Base-by-base conservation (phyloP, 2,797 vertebrate species). In the Orientallactaga sibirica region DNA sequence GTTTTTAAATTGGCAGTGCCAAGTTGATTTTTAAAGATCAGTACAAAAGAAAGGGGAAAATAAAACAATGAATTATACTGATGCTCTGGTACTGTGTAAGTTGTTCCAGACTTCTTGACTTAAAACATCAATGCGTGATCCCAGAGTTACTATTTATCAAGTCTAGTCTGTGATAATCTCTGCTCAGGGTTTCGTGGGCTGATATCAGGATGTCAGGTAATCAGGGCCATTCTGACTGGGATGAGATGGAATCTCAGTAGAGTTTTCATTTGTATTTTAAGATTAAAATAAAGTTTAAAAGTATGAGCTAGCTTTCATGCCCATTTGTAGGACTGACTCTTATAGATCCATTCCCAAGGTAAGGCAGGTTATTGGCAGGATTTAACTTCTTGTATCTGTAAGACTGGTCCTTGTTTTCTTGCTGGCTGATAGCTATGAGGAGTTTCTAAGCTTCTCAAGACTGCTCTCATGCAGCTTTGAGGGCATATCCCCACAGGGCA, bases 1-100 rank as follows among this genome's bases (percentile, higher is more conserved):
- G 25, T 43, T 80, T 85, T 95, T 82, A 52, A 82, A 67, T 20
- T 91, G 7, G 2, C 85, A 86, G 58, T 61, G n/a, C 64, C 6
- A 77, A 71, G 33, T 43, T 67, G 22, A 87, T 58, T 76, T 93
- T 64, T 87, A 41, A 73, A 3, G 7, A 37, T 67, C 76, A 24
- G 1, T 41, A 41, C 24, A 82, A 75, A 75, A 75, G 27, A 80
- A 90, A 95, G 88, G 66, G 41, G 3, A 58, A 7, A 64, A 89
- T 81, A 70, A 2, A 2, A 18, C 74, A 74, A 66, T 55, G 41
- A 66, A 58, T 79, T 61, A 4, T 41, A 41, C 20, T 73, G 61
- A 8, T 81, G 95, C 92, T 92, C 24, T 66, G 3, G 68, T 88
- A 27, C 58, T 85, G 12, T 33, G 5, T 77, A 62, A 68, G 2